A percentile compares a stretch with the other conserved stretches of the same genome.
Conservation (phyloP, 2,113 vertebrate genomes). For the Charina bottae region DNA sequence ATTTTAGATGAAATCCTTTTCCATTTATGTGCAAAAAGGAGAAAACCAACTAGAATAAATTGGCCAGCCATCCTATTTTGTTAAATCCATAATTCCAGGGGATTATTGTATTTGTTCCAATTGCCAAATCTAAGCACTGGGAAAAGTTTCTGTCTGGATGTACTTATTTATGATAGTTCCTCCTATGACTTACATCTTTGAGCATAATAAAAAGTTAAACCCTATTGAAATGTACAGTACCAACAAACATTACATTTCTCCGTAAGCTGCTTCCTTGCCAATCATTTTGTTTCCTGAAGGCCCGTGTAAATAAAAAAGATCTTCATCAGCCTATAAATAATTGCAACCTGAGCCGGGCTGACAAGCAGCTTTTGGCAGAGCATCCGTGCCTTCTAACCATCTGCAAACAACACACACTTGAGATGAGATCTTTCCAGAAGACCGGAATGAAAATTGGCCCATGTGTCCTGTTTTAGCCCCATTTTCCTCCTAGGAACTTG, state of each 20-base stretch:
- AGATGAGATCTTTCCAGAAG: background rate
- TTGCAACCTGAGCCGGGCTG: background rate
- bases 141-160: background rate
- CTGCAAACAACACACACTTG: background rate
- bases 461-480: background rate
- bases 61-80: background rate
- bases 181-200: background rate
- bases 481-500: background rate
- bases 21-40: background rate
- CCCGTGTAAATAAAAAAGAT: background rate
- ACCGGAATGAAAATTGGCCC: background rate
- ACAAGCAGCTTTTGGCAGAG: background rate
- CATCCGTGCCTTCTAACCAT: too few species aligned
- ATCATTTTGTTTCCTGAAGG: background rate
- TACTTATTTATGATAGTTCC: background rate
- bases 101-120: background rate
- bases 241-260: background rate
- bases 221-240: background rate
- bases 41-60: background rate
- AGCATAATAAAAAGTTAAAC: background rate
- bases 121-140: background rate
- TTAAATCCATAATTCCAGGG: background rate
- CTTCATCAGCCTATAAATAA: slow-evolving; percentile 11
- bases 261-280: background rate
- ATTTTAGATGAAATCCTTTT: too few species aligned